These are phyloP conservation scores for Solea senegalensis DNA, from an alignment of 2,113 vertebrate species.

Conservation along the genomic window DNA sequence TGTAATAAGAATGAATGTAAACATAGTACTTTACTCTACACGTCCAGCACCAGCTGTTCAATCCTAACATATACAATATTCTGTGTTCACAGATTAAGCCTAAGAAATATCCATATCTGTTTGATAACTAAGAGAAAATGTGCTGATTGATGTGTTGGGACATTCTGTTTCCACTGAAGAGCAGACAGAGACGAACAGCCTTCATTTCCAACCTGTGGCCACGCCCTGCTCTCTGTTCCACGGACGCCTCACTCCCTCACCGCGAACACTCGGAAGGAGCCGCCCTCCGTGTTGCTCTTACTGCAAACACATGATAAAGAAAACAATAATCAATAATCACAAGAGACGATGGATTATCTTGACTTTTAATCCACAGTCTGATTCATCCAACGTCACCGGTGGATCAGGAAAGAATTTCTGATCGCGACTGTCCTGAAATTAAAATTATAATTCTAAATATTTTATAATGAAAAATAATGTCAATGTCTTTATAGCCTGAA, in stretches of 20 bases:
- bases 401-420: no score
- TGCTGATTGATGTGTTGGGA: constrained; percentile 33
- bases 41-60: constrained; percentile 79
- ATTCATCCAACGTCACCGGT: no score
- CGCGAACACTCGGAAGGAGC: constrained; percentile 79
- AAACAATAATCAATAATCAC: neutral
- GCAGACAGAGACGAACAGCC: constrained; percentile 39
- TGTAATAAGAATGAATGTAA: constrained; percentile 68
- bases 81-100: constrained; percentile 60
- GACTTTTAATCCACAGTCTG: no score
- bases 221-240: no score
- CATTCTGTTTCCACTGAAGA: constrained; percentile 27
- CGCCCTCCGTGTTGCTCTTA: constrained; percentile 77
- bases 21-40: constrained; percentile 57
- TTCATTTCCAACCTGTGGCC: constrained; percentile 48
- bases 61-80: constrained; percentile 61
- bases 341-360: no score
- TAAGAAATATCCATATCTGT: constrained; percentile 47
- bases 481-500: no score
- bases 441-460: no score
- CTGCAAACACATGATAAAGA: constrained; percentile 65
- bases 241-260: constrained; percentile 82
- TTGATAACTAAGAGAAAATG: constrained; percentile 30
- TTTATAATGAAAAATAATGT: no score
- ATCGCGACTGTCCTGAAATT: no score